Conservation (phyloP, 2,888 invertebrate genomes). For the Drosophila hawaiiensis region DNA sequence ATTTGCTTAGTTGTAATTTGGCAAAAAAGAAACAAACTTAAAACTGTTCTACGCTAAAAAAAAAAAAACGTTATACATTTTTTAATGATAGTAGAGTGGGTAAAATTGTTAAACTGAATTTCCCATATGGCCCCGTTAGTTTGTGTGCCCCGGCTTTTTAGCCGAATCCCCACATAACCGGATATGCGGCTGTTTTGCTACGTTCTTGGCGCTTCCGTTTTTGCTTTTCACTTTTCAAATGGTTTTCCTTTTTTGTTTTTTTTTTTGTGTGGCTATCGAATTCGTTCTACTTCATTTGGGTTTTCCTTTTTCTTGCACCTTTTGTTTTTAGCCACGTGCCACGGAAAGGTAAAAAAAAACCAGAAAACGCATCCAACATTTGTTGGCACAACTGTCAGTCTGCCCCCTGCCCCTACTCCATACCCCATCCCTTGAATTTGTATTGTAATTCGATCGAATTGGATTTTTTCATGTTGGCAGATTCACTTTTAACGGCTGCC, state of each 20-base stretch:
- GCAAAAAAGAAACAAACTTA: background rate
- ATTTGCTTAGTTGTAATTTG: background rate
- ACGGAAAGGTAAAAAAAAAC: slow-evolving; percentile 22
- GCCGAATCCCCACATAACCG: slow-evolving; percentile 47
- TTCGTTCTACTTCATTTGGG: slow-evolving; percentile 70
- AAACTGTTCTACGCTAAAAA: background rate
- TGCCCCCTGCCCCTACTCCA: slow-evolving; percentile 15
- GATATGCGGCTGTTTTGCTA: slow-evolving; percentile 58
- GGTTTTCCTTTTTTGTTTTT: slow-evolving; percentile 44
- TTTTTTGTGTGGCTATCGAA: slow-evolving; percentile 58
- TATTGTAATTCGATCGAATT: slow-evolving; percentile 70
- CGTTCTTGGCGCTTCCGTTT: slow-evolving; percentile 72
- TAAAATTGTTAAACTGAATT: background rate
- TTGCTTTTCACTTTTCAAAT: slow-evolving; percentile 70
- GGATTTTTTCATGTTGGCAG: slow-evolving; percentile 28
- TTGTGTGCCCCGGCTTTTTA: slow-evolving; percentile 47
- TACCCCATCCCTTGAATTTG: slow-evolving; percentile 52
- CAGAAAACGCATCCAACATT: slow-evolving; percentile 59
- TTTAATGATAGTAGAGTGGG: background rate
- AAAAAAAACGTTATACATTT: background rate
- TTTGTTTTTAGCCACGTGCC: slow-evolving; percentile 74
- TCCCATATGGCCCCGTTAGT: slow-evolving; percentile 48
- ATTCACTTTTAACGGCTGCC: slow-evolving; percentile 66
- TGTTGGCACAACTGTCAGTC: slow-evolving; percentile 74
- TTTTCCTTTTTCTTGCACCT: slow-evolving; percentile 70